These are phyloP conservation scores for Melanotus villosus DNA, from an alignment of 2,888 invertebrate genomes.

Conservation along the genomic window DNA sequence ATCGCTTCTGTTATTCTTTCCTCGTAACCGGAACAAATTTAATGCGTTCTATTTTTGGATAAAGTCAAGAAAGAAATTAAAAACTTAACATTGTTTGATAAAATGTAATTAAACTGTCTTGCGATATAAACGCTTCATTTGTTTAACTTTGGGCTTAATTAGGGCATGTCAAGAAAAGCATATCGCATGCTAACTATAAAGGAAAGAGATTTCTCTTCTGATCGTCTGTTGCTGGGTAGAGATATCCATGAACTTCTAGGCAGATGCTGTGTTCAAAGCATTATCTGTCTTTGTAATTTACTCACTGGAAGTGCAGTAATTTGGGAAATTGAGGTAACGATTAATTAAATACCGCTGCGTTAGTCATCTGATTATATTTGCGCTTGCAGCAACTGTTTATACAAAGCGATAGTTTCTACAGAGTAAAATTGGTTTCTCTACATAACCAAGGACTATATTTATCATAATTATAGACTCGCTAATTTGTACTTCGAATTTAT, in stretches of 20 bases:
- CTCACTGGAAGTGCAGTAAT: slow-evolving; percentile 36
- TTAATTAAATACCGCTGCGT: slow-evolving; percentile 43
- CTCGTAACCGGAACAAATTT: slow-evolving; percentile 23
- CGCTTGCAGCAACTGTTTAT: slow-evolving; percentile 14
- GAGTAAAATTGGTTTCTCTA: too few relatives aligned
- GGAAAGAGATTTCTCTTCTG: slow-evolving; percentile 42
- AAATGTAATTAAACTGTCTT: slow-evolving; percentile 56
- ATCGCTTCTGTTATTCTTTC: slow-evolving; percentile 9
- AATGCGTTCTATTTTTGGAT: slow-evolving; percentile 30
- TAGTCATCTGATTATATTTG: slow-evolving; percentile 33
- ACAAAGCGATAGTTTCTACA: too few relatives aligned
- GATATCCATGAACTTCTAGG: slow-evolving; percentile 31
- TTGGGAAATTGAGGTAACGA: slow-evolving; percentile 45
- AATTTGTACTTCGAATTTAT: too few relatives aligned
- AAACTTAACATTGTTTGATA: slow-evolving; percentile 51
- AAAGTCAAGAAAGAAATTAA: slow-evolving; percentile 43
- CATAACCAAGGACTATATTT: too few relatives aligned
- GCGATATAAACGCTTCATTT: slow-evolving; percentile 56
- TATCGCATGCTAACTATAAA: slow-evolving; percentile 43
- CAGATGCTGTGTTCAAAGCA: slow-evolving; percentile 41
- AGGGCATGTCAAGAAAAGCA: slow-evolving; percentile 53
- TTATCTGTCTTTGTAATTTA: slow-evolving; percentile 44
- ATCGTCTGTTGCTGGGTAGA: slow-evolving; percentile 38
- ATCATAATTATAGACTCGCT: too few relatives aligned
- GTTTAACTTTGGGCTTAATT: slow-evolving; percentile 58